Base-by-base conservation (phyloP, 2,113 vertebrate species). In the Ranitomeya variabilis region DNA sequence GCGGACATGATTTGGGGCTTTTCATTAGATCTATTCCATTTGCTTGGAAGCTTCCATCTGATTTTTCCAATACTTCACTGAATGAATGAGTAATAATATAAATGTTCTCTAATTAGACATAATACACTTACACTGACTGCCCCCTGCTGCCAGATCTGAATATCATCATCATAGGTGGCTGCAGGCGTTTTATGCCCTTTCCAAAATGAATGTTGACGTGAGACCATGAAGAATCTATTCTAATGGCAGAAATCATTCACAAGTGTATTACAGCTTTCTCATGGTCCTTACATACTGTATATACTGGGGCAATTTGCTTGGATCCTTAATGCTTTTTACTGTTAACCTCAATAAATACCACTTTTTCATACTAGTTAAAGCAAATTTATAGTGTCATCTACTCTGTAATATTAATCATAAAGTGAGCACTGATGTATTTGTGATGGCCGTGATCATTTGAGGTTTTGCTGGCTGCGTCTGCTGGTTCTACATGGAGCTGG, bases 21-120 rank as follows among this genome's bases (percentile, higher is more conserved):
- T 83, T 66, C 14, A 54, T 83, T 11, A 60, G 74, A 31, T 51
- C 66, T 73, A 21, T n/a, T 7, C 12, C 64, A 45, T 76, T 64
- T 71, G 55, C 23, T 57, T 69, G 11, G 54, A 80, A 13, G 85
- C 23, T 21, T 78, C 54, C 62, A 73, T 73, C 13, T 73, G 55
- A 77, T 76, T 37, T 76, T 77, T 83, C 77, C 21, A 83, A 62
- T 26, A 60, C n/a, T 54, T 55, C 69, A 83, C 37, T 82, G 66
- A 26, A 87, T 88, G 54, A 83, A 88, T 64, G 19, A 83, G 80
- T 69, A 74, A 82, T 62, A 82, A 54, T 83, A 83, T 62, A 69
- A 83, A 88, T 83, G 31, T 51, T 76, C 54, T 74, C 31, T 76
- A 74, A 83, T 83, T 88, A 62, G n/a, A 82, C 79, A 69, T 81